Conservation (phyloP, 1,140 invertebrate genomes). For the Parasteatoda tepidariorum region DNA sequence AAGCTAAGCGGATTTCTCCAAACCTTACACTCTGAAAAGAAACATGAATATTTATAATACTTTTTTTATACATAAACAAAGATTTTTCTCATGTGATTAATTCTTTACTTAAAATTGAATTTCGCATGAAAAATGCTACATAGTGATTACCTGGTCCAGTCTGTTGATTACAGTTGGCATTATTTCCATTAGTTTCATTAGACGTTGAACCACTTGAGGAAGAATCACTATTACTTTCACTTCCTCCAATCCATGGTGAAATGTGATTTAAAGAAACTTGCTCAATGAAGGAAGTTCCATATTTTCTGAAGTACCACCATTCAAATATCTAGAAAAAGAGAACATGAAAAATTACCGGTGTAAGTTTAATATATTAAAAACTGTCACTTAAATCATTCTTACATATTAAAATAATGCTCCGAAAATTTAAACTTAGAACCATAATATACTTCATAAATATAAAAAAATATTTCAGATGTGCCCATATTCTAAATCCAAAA, state of each 20-base stretch:
- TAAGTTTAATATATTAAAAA: background rate
- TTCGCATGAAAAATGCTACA: background rate
- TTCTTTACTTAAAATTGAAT: too few species aligned
- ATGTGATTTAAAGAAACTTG: conserved; percentile 95
- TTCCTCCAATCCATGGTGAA: conserved; percentile 89
- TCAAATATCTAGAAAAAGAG: conserved; percentile 84
- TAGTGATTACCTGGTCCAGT: conserved; percentile 67
- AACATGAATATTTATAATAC: background rate
- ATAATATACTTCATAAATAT: too few species aligned
- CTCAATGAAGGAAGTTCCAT: conserved; percentile 97
- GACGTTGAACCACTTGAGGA: conserved; percentile 65
- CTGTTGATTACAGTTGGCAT: conserved; percentile 63
- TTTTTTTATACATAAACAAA: background rate
- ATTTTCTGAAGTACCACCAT: conserved; percentile 99
- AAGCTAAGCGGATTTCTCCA: conserved; percentile 97
- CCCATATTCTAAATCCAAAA: too few species aligned
- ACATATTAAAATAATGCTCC: background rate
- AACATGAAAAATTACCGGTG: conserved; percentile 40
- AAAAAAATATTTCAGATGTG: too few species aligned
- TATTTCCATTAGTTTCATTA: conserved; percentile 63
- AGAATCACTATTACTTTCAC: conserved; percentile 68
- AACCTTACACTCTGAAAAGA: conserved; percentile 87
- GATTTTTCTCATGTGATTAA: too few species aligned
- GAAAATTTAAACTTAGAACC: background rate
- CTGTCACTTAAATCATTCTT: too few species aligned